Evolutionary conservation across 2,888 invertebrate species (phyloP).

Genomic region (Hyposoter dolosus): DNA sequence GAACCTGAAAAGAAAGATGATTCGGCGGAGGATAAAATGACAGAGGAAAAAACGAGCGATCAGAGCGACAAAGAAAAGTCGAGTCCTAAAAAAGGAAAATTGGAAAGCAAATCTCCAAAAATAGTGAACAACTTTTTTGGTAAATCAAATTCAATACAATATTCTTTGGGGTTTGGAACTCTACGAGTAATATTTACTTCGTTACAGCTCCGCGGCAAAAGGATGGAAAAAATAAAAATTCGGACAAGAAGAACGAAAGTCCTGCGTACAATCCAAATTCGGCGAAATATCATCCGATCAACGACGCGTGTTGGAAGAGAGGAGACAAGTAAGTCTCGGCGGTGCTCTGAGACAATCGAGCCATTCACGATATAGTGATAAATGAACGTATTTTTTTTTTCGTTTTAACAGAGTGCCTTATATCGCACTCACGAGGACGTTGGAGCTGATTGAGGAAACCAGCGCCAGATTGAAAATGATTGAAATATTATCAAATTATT

Average conservation of each 20-base stretch:
- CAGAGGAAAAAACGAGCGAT: constrained; percentile 58
- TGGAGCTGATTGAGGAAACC: constrained; percentile 95
- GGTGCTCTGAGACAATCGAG: neutral
- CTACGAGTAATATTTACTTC: constrained; percentile 4
- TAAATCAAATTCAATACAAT: constrained; percentile 10
- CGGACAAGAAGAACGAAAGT: constrained; percentile 71
- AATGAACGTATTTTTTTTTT: constrained; percentile 10
- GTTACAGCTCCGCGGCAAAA: constrained; percentile 73
- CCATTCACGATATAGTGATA: neutral
- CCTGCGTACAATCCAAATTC: constrained; percentile 90
- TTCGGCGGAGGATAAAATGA: constrained; percentile 15
- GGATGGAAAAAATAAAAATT: constrained; percentile 67
- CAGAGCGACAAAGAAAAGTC: constrained; percentile 46
- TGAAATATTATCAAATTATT: constrained; percentile 96
- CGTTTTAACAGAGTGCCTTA: constrained; percentile 92
- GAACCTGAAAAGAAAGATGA: constrained; percentile 64
- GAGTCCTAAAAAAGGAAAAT: constrained; percentile 65
- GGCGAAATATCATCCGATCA: constrained; percentile 92
- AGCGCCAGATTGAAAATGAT: constrained; percentile 95
- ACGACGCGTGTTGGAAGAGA: constrained; percentile 92
- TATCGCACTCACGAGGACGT: constrained; percentile 94
- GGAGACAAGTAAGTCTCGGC: constrained; percentile 88
- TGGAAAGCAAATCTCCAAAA: constrained; percentile 65
- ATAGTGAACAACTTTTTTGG: constrained; percentile 61
- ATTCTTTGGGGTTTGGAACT: neutral